phyloP scores from a whole-genome alignment of 2,113 vertebrate genomes.

The Epinephelus lanceolatus region DNA sequence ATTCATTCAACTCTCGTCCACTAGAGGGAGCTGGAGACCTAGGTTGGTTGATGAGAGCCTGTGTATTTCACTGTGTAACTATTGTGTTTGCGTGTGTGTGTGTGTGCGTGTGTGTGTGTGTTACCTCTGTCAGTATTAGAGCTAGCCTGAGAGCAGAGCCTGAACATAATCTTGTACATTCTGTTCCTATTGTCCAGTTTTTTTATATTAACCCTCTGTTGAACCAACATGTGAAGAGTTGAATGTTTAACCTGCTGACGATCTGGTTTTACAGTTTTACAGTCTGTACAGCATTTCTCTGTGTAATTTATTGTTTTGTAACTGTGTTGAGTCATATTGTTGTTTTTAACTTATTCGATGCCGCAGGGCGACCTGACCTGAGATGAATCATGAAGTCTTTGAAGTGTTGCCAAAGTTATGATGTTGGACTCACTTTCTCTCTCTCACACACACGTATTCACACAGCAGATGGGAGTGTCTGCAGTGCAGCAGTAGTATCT shows the following conservation, averaged over 20 bases:
- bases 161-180: conserved; percentile 25
- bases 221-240: neutral
- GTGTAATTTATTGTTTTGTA: conserved; percentile 37
- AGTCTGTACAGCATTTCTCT: conserved; percentile 8
- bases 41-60: neutral
- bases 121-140: conserved; percentile 49
- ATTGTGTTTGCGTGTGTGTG: conserved; percentile 1
- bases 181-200: conserved; percentile 18
- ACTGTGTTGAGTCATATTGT: conserved; percentile 5
- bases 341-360: conserved; percentile 56
- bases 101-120: conserved; percentile 7
- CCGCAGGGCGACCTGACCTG: neutral
- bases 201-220: neutral
- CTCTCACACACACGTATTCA: neutral
- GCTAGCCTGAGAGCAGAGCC: neutral
- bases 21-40: conserved; percentile 58
- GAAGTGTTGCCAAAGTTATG: conserved; percentile 41
- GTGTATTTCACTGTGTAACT: neutral
- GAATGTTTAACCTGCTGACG: conserved; percentile 30
- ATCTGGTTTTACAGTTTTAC: neutral
- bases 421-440: conserved; percentile 20
- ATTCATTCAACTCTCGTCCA: conserved; percentile 14
- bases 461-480: conserved; percentile 45
- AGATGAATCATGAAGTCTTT: conserved; percentile 30
- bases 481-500: conserved; percentile 23